Conservation (phyloP, 1,140 invertebrate species). For the Marisa cornuarietis region DNA sequence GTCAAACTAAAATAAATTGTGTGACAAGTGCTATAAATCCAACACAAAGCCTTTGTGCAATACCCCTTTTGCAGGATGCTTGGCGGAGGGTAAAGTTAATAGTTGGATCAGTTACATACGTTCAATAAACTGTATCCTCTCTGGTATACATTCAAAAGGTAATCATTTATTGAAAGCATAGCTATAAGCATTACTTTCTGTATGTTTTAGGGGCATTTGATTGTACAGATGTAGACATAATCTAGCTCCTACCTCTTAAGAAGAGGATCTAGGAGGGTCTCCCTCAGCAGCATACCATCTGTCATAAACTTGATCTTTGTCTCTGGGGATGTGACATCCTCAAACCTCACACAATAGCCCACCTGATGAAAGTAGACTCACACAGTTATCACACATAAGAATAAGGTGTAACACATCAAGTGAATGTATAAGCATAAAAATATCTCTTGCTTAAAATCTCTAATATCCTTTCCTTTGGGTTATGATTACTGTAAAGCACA, state of each 20-base stretch:
- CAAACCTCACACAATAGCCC: constrained; percentile 93
- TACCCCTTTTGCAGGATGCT: no score
- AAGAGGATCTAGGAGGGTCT: constrained; percentile 77
- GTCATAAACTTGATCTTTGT: constrained; percentile 90
- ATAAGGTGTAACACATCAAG: neutral
- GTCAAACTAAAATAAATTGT: no score
- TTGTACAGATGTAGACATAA: neutral
- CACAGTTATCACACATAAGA: neutral
- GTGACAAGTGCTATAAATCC: no score
- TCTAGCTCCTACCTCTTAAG: constrained; percentile 58
- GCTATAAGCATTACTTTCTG: constrained; percentile 1
- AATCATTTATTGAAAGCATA: neutral
- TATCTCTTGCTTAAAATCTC: neutral
- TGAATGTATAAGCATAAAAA: neutral
- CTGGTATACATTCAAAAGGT: neutral
- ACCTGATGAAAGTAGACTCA: constrained; percentile 63
- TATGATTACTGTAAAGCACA: neutral
- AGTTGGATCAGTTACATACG: neutral
- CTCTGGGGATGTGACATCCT: constrained; percentile 79
- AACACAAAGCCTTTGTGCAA: no score
- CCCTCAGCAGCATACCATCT: constrained; percentile 93
- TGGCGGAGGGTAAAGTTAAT: no score
- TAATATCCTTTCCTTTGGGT: no score
- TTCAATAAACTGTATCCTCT: neutral
- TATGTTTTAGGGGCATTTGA: neutral